These are phyloP conservation scores for Catotricha subobsoleta DNA, from an alignment of 2,888 invertebrate genomes.

Conservation along the genomic window DNA sequence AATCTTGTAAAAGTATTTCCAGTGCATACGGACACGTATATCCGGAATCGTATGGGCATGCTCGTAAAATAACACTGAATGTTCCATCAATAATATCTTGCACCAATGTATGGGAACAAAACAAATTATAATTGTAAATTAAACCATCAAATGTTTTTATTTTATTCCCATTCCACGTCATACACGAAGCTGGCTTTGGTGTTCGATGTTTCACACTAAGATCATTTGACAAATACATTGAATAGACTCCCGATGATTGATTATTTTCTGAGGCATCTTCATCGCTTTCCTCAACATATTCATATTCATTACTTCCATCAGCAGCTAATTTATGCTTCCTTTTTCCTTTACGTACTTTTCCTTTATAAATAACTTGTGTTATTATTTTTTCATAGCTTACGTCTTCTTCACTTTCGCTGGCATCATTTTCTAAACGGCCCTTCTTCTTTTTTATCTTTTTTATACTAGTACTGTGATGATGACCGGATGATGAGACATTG, in stretches of 20 bases:
- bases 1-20: conserved; percentile 44
- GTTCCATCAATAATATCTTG: conserved; percentile 50
- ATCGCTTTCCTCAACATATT: conserved; percentile 7
- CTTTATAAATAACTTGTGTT: conserved; percentile 2
- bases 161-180: conserved; percentile 64
- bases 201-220: conserved; percentile 15
- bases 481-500: no score
- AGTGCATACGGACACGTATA: conserved; percentile 29
- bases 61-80: conserved; percentile 45
- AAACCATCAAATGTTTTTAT: conserved; percentile 74
- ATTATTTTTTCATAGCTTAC: conserved; percentile 7
- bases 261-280: conserved; percentile 7
- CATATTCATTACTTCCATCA: conserved; percentile 6
- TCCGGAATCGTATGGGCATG: conserved; percentile 36
- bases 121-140: conserved; percentile 45
- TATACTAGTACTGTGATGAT: no score
- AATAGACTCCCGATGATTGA: conserved; percentile 14
- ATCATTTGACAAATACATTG: conserved; percentile 20
- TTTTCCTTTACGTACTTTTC: conserved; percentile 3
- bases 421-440: conserved; percentile 1
- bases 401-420: conserved; percentile 5
- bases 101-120: conserved; percentile 56
- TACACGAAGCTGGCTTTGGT: conserved; percentile 51
- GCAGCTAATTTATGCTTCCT: conserved; percentile 1
- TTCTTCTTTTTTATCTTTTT: conserved; percentile 3